These are phyloP conservation scores for Botia almorhae DNA, from an alignment of 2,797 vertebrate species.

Conservation along the genomic window DNA sequence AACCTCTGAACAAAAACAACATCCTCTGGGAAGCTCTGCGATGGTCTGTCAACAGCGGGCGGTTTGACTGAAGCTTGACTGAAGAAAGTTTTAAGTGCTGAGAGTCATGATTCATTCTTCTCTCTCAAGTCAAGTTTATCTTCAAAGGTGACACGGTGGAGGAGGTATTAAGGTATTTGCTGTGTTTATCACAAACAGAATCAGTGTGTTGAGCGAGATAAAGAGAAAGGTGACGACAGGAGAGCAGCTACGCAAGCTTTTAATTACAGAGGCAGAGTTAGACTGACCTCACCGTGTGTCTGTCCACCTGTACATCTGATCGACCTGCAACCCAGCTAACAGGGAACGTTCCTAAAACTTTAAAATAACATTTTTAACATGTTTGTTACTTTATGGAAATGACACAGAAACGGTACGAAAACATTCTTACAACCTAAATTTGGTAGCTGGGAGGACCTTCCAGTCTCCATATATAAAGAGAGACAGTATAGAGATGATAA, in stretches of 20 bases:
- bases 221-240: constrained; percentile 8
- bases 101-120: constrained; percentile 5
- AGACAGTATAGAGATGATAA: not conserved
- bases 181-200: constrained; percentile 29
- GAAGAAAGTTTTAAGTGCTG: constrained; percentile 24
- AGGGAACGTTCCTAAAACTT: not conserved
- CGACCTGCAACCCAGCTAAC: not conserved
- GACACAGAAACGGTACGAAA: too few species aligned
- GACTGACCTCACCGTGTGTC: constrained; percentile 26
- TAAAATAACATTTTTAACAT: too few species aligned
- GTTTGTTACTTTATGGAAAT: too few species aligned
- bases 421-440: too few species aligned
- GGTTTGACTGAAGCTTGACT: constrained; percentile 11
- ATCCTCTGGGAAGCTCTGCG: not conserved
- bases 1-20: not conserved
- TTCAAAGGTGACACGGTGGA: constrained; percentile 23
- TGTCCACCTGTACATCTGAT: constrained; percentile 3
- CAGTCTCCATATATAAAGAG: not conserved
- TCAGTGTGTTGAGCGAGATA: constrained; percentile 29
- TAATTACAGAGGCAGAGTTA: constrained; percentile 25
- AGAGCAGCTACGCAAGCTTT: not conserved
- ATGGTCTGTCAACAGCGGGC: constrained; percentile 17
- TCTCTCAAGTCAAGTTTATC: constrained; percentile 23
- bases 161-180: constrained; percentile 21
- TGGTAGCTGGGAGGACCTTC: too few species aligned